Conservation (phyloP, 2,797 vertebrate species). For the Lagocephalus sceleratus region DNA sequence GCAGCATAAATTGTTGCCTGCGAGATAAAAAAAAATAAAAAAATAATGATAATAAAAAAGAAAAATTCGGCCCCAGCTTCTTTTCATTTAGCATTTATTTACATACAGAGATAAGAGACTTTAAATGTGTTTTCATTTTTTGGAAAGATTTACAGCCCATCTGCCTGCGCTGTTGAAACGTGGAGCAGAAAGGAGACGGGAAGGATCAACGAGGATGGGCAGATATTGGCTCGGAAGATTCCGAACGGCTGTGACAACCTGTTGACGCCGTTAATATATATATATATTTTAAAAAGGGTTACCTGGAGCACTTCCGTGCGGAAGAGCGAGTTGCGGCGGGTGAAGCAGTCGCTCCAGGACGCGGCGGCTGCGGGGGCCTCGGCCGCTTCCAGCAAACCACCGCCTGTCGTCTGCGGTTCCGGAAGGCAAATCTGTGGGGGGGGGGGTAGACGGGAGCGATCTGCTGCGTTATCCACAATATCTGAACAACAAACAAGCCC, state of each 20-base stretch:
- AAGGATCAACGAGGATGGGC: neutral
- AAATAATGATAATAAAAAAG: too few relatives aligned
- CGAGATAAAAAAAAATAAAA: too few relatives aligned
- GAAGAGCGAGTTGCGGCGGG: conserved; percentile 70
- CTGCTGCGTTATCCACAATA: neutral
- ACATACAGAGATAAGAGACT: conserved; percentile 13
- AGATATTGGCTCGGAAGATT: neutral
- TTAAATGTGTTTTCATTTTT: conserved; percentile 7
- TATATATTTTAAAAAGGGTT: too few relatives aligned
- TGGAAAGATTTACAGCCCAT: conserved; percentile 5
- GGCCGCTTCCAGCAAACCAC: conserved; percentile 23
- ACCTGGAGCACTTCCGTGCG: conserved; percentile 77
- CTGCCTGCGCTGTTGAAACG: neutral
- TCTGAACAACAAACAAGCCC: neutral
- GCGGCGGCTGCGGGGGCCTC: conserved; percentile 33
- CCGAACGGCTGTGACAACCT: neutral
- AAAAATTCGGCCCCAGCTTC: conserved; percentile 9
- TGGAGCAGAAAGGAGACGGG: neutral
- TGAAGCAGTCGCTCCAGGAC: conserved; percentile 61
- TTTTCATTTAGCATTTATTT: conserved; percentile 11
- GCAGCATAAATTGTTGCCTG: conserved; percentile 21
- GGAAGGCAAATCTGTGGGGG: conserved; percentile 48
- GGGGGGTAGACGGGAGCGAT: conserved; percentile 9
- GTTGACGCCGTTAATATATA: neutral
- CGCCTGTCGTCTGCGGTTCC: conserved; percentile 49